These are phyloP conservation scores for Amphiduros pacificus DNA, from an alignment of 2,888 invertebrate genomes.

Conservation along the genomic window DNA sequence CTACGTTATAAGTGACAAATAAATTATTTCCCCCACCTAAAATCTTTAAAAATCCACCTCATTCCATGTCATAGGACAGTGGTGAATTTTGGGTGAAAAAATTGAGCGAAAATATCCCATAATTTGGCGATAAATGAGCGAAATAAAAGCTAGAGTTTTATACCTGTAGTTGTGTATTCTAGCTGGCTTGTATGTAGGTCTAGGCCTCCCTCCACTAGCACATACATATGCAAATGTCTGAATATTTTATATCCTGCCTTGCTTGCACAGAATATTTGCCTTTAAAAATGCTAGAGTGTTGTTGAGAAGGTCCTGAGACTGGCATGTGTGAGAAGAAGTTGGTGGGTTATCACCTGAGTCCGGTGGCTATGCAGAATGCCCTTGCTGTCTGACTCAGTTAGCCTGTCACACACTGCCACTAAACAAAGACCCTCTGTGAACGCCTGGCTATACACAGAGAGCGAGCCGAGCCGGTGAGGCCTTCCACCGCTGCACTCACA, in stretches of 20 bases:
- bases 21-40: no score
- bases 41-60: no score
- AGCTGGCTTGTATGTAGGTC: no score
- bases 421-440: background rate
- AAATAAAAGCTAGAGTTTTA: no score
- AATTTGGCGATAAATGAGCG: no score
- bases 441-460: background rate
- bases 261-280: background rate
- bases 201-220: slow-evolving; percentile 6
- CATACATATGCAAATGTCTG: slow-evolving; percentile 22
- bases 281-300: background rate
- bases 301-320: background rate
- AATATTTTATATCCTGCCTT: slow-evolving; percentile 16
- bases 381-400: background rate
- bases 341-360: background rate
- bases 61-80: no score
- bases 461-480: background rate
- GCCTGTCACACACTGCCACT: background rate
- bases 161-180: no score
- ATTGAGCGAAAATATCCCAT: no score
- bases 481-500: background rate
- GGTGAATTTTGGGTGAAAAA: no score
- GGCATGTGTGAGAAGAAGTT: background rate
- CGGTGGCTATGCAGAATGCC: background rate
- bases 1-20: no score